A percentile compares a stretch with the other conserved stretches of the same genome.
These are phyloP conservation scores for Manduca sexta DNA, from an alignment of 1,140 invertebrate genomes.

Conservation along the genomic window DNA sequence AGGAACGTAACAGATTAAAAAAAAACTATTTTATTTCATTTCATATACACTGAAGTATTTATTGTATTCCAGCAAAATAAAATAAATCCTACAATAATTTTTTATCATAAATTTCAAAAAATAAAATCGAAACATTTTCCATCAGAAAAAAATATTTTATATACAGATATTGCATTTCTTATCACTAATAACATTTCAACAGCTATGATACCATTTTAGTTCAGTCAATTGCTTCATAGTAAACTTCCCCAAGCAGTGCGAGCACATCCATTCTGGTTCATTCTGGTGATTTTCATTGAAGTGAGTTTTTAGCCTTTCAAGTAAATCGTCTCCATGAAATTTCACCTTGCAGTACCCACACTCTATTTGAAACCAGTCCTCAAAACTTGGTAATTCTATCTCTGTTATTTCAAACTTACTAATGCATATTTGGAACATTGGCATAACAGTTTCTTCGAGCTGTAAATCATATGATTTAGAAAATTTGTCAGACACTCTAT, in stretches of 20 bases:
- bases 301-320: constrained; percentile 15
- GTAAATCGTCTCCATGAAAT: constrained; percentile 11
- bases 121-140: too few relatives aligned
- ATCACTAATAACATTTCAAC: background rate
- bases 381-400: background rate
- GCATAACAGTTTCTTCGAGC: constrained; percentile 35
- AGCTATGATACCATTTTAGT: constrained; percentile 34
- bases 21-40: too few relatives aligned
- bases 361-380: constrained; percentile 16
- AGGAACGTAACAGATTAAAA: too few relatives aligned
- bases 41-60: too few relatives aligned
- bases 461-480: constrained; percentile 37
- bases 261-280: constrained; percentile 35
- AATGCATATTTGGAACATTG: constrained; percentile 18
- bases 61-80: too few relatives aligned
- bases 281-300: constrained; percentile 22
- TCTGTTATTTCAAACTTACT: background rate
- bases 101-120: too few relatives aligned
- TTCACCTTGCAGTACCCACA: constrained; percentile 19
- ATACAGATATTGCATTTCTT: too few relatives aligned
- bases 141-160: too few relatives aligned
- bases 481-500: background rate
- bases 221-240: constrained; percentile 22
- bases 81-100: too few relatives aligned
- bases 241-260: constrained; percentile 24